phyloP scores from a whole-genome alignment of 2,113 vertebrate species.

The Elephantulus edwardii region DNA sequence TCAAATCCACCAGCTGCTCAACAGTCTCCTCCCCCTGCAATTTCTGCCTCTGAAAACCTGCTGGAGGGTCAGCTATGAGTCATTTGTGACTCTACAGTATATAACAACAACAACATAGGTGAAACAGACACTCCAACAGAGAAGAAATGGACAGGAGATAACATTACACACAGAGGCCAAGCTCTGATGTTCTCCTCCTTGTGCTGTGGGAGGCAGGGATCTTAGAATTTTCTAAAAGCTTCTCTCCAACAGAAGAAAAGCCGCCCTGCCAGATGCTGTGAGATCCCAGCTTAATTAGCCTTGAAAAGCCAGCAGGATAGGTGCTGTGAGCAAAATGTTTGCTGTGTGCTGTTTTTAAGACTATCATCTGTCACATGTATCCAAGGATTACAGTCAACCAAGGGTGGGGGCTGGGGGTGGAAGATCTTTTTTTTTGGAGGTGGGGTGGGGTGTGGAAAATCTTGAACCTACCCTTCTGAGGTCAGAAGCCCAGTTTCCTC shows the following conservation, averaged over 20 bases:
- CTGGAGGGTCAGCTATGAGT: no score
- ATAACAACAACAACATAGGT: no score
- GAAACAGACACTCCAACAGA: background rate
- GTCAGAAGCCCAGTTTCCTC: background rate
- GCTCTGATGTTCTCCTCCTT: background rate
- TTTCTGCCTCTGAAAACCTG: no score
- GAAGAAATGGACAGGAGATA: background rate
- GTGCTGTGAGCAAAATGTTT: background rate
- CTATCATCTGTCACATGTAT: background rate
- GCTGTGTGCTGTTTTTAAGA: background rate
- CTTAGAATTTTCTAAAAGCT: background rate
- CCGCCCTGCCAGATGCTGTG: background rate
- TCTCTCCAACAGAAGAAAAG: background rate
- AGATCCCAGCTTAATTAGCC: background rate
- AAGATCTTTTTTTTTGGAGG: no score
- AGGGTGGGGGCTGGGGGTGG: no score
- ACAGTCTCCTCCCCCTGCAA: no score
- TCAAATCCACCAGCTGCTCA: no score
- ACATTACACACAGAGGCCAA: background rate
- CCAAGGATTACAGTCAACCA: background rate
- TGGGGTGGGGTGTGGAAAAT: no score
- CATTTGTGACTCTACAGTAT: no score
- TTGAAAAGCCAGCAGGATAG: background rate
- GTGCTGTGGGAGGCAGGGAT: background rate
- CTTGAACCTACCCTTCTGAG: conserved; percentile 1